Evolutionary conservation across 2,113 vertebrate genomes (phyloP).

Genomic region (Heterocephalus glaber): DNA sequence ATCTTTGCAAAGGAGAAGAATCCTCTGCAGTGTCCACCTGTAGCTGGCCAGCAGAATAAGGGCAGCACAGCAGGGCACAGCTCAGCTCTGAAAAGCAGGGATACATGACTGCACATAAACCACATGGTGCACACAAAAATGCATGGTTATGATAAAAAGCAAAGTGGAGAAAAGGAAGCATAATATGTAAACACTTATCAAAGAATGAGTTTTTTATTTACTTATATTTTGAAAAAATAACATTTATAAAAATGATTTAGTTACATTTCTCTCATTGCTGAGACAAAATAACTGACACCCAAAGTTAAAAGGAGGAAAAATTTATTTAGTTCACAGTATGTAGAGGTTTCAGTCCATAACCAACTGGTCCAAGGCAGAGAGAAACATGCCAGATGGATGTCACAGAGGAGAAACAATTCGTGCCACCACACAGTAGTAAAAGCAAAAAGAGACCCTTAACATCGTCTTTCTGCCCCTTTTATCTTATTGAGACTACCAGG

Average conservation of each 20-base stretch:
- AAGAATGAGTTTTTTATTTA: neutral
- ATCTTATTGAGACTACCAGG: no score
- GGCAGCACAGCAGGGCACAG: rapidly evolving
- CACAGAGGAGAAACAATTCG: no score
- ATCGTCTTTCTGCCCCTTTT: no score
- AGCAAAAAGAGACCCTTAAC: no score
- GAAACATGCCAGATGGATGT: no score
- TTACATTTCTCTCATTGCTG: no score
- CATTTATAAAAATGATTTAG: neutral
- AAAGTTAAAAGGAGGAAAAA: no score
- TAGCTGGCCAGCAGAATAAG: neutral
- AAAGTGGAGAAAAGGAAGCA: neutral
- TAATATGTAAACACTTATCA: neutral
- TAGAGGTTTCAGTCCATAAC: no score
- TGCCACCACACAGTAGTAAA: no score
- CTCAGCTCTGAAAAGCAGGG: neutral
- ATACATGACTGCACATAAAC: neutral
- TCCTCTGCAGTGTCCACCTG: rapidly evolving
- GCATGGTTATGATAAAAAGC: rapidly evolving
- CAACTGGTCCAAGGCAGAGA: no score
- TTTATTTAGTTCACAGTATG: no score
- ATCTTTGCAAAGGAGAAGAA: neutral
- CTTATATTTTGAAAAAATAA: neutral
- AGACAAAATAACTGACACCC: no score
- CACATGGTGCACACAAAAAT: neutral